Evolutionary conservation across 2,113 vertebrate genomes (phyloP).

Genomic region (Epinephelus cyanopodus): DNA sequence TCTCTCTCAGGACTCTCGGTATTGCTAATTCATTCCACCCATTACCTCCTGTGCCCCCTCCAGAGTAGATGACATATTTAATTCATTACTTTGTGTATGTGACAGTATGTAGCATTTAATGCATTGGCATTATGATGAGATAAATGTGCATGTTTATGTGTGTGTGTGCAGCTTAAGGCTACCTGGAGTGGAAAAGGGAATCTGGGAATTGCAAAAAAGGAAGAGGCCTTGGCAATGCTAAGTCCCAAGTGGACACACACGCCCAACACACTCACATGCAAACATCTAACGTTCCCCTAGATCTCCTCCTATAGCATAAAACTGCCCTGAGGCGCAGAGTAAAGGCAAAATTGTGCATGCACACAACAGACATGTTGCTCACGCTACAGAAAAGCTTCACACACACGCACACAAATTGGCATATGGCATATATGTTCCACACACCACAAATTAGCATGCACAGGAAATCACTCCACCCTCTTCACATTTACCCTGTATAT

Average conservation of each 20-base stretch:
- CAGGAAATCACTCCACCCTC: background rate
- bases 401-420: slow-evolving; percentile 3
- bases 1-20: slow-evolving; percentile 18
- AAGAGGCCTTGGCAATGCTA: background rate
- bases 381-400: slow-evolving; percentile 16
- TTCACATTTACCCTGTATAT: slow-evolving; percentile 11
- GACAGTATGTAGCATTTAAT: slow-evolving; percentile 23
- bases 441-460: slow-evolving; percentile 46
- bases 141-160: background rate
- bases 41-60: slow-evolving; percentile 11
- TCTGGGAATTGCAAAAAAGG: slow-evolving; percentile 19
- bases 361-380: slow-evolving; percentile 33
- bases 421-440: slow-evolving; percentile 18
- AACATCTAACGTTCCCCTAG: slow-evolving; percentile 26
- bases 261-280: background rate
- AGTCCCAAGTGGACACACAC: slow-evolving; percentile 27
- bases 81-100: slow-evolving; percentile 53
- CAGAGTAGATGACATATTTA: slow-evolving; percentile 46
- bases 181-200: background rate
- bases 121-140: slow-evolving; percentile 34
- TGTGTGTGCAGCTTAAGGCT: slow-evolving; percentile 9
- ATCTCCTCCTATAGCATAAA: slow-evolving; percentile 44
- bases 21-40: slow-evolving; percentile 57
- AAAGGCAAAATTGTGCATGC: background rate
- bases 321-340: slow-evolving; percentile 5